Percentiles rank a stretch among this genome's conserved stretches.
Conservation (phyloP, 2,888 invertebrate species). For the Idaea biselata region DNA sequence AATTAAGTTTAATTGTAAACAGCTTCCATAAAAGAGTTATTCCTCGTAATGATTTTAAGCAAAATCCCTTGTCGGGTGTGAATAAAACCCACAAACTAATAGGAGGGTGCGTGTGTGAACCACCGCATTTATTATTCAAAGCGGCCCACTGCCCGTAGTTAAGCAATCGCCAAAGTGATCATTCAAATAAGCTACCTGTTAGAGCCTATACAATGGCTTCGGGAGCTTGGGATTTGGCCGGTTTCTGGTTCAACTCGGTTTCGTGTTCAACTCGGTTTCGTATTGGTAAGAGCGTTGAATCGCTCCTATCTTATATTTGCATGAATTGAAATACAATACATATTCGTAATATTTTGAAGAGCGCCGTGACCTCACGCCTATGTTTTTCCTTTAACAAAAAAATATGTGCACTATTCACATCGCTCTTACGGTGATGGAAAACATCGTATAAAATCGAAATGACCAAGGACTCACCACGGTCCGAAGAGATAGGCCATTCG, state of each 20-base stretch:
- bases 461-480: no score
- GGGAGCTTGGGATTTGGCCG: conserved; percentile 8
- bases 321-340: background rate
- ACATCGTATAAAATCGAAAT: no score
- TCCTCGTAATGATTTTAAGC: background rate
- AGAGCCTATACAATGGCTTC: conserved; percentile 13
- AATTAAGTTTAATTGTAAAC: background rate
- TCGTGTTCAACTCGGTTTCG: background rate
- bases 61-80: conserved; percentile 9
- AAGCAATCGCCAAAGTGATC: conserved; percentile 23
- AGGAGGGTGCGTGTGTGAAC: conserved; percentile 19
- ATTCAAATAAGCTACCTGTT: conserved; percentile 27
- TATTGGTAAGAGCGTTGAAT: conserved; percentile 4
- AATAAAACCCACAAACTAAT: conserved; percentile 29
- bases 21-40: background rate
- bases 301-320: background rate
- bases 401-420: no score
- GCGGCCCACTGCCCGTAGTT: conserved; percentile 20
- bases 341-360: background rate
- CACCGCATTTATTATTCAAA: conserved; percentile 27
- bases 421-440: no score
- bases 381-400: no score
- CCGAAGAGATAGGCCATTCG: no score
- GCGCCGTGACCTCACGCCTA: background rate
- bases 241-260: background rate